phyloP scores from a whole-genome alignment of 2,797 vertebrate genomes.

The Falco rusticolus region DNA sequence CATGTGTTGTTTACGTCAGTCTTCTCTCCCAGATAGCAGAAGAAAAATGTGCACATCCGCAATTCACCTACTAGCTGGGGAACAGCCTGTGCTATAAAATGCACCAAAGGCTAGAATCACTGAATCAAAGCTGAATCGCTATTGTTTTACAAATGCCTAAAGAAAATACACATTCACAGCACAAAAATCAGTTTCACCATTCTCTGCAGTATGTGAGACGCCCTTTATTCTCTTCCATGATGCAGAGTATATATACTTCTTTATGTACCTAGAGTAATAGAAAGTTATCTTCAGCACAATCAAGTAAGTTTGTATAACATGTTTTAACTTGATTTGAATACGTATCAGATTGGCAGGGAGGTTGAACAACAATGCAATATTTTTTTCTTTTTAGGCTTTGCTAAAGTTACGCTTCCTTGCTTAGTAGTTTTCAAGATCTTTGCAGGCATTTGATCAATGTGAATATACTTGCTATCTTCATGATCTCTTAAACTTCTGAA shows the following conservation, averaged over 20 bases:
- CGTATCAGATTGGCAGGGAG: rapidly evolving
- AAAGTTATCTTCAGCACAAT: background rate
- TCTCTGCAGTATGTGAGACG: background rate
- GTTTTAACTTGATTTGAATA: background rate
- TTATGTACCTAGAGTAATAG: background rate
- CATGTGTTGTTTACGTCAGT: background rate
- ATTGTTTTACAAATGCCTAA: background rate
- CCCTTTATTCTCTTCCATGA: background rate
- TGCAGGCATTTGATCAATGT: background rate
- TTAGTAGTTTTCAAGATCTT: background rate
- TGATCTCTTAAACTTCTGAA: background rate
- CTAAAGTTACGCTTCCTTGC: background rate
- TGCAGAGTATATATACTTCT: background rate
- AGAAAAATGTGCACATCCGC: background rate
- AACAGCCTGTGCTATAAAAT: background rate
- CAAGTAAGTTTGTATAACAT: background rate
- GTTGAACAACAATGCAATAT: background rate
- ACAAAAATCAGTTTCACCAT: background rate
- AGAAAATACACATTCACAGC: background rate
- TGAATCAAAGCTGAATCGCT: background rate
- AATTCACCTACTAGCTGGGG: background rate
- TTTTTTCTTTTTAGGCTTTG: background rate
- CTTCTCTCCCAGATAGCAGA: background rate
- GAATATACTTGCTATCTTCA: background rate
- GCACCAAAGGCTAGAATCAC: background rate